These are phyloP conservation scores for Eriocheir sinensis DNA, from an alignment of 1,140 invertebrate species.

Conservation along the genomic window DNA sequence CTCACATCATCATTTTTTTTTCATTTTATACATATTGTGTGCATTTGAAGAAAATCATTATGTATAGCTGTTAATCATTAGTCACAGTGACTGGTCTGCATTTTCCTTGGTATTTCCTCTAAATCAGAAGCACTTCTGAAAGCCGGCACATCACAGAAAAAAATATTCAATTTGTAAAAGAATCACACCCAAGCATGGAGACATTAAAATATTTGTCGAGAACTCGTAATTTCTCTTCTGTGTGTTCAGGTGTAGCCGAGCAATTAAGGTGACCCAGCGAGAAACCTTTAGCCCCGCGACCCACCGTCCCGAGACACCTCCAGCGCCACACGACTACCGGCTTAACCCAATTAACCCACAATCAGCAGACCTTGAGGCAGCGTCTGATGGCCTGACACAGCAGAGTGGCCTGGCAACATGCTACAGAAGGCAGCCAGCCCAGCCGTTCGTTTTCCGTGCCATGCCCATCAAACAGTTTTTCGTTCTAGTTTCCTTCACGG, in stretches of 20 bases:
- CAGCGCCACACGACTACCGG: neutral
- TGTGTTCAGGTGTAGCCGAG: neutral
- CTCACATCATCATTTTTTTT: no score
- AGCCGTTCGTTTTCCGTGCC: no score
- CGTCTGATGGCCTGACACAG: neutral
- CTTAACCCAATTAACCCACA: neutral
- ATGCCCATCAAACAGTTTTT: no score
- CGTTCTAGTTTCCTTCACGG: no score
- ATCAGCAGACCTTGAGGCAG: neutral
- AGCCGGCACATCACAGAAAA: neutral
- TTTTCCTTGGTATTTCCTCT: neutral
- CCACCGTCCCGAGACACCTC: neutral
- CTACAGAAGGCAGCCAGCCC: neutral
- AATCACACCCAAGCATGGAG: neutral
- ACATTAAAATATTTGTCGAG: neutral
- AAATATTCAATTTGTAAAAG: neutral
- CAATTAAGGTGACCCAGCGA: neutral
- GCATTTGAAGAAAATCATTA: no score
- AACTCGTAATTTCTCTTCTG: neutral
- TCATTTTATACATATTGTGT: no score
- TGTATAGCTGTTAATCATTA: no score
- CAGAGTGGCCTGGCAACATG: neutral
- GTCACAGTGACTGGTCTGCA: no score
- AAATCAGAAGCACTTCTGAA: neutral
- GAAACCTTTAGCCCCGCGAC: neutral